Conservation (phyloP, 2,888 invertebrate genomes). For the Onthophagus sagittarius region DNA sequence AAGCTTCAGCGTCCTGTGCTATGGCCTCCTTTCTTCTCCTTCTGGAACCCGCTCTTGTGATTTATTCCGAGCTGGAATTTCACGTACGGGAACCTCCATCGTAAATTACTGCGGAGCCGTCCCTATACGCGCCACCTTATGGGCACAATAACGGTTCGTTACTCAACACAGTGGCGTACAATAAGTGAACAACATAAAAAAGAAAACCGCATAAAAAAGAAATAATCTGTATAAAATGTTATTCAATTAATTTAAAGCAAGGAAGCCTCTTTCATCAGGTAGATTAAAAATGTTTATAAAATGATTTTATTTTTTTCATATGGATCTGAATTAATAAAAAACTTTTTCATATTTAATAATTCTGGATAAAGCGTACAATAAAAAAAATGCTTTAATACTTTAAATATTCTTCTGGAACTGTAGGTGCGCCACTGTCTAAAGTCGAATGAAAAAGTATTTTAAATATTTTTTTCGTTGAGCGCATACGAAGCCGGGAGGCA, state of each 20-base stretch:
- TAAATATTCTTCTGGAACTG: not conserved
- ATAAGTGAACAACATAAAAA: not conserved
- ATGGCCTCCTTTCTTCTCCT: not conserved
- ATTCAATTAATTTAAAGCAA: too few species aligned
- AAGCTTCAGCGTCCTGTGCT: not conserved
- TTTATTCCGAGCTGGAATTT: not conserved
- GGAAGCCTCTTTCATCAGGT: too few species aligned
- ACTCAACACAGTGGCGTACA: not conserved
- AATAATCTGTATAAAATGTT: too few species aligned
- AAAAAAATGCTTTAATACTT: too few species aligned
- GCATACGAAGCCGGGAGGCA: not conserved
- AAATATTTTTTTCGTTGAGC: not conserved
- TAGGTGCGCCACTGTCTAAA: not conserved
- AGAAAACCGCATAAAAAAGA: not conserved
- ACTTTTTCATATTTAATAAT: too few species aligned
- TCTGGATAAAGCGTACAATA: too few species aligned
- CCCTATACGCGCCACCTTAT: slow-evolving; percentile 9
- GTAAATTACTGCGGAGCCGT: not conserved
- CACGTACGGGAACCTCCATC: not conserved
- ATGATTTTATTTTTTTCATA: too few species aligned
- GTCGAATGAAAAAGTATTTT: not conserved
- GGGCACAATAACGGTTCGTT: slow-evolving; percentile 9
- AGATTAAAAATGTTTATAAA: too few species aligned
- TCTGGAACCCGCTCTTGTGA: not conserved
- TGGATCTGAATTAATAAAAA: too few species aligned